These are phyloP conservation scores for Halictus quadricinctus DNA, from an alignment of 2,888 invertebrate species.

Conservation along the genomic window DNA sequence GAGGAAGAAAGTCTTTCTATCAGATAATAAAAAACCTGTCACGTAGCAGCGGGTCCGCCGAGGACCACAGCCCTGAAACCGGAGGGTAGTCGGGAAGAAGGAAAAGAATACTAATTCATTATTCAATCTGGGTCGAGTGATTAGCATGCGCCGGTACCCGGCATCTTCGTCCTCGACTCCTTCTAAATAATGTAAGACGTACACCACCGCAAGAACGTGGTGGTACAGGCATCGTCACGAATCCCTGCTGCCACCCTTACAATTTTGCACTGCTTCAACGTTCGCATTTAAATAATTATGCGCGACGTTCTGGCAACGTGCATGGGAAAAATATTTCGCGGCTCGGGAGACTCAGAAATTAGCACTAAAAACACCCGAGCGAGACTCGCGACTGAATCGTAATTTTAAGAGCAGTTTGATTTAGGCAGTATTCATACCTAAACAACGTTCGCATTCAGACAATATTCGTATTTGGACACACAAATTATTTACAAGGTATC, in stretches of 20 bases:
- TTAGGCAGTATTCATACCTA: neutral
- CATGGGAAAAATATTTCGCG: slow-evolving; percentile 19
- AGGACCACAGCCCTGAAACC: slow-evolving; percentile 66
- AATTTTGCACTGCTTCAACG: slow-evolving; percentile 45
- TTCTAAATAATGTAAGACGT: slow-evolving; percentile 81
- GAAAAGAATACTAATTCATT: slow-evolving; percentile 86
- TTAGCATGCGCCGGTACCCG: slow-evolving; percentile 83
- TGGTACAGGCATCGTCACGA: slow-evolving; percentile 48
- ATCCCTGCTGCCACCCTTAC: slow-evolving; percentile 41
- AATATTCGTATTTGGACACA: too few species aligned
- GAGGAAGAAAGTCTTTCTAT: slow-evolving; percentile 58
- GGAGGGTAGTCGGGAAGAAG: slow-evolving; percentile 80
- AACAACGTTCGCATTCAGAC: neutral
- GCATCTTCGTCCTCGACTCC: slow-evolving; percentile 72
- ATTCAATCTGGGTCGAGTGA: slow-evolving; percentile 85
- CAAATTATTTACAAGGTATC: neutral
- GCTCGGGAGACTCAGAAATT: neutral
- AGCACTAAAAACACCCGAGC: neutral
- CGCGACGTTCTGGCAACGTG: slow-evolving; percentile 18
- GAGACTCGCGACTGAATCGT: neutral
- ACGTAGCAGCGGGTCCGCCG: slow-evolving; percentile 79
- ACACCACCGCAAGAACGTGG: slow-evolving; percentile 69
- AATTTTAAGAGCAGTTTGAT: neutral
- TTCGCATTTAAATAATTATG: slow-evolving; percentile 59
- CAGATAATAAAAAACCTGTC: slow-evolving; percentile 85